These are phyloP conservation scores for Drosophila barbarae DNA, from an alignment of 2,888 invertebrate genomes.

Conservation along the genomic window DNA sequence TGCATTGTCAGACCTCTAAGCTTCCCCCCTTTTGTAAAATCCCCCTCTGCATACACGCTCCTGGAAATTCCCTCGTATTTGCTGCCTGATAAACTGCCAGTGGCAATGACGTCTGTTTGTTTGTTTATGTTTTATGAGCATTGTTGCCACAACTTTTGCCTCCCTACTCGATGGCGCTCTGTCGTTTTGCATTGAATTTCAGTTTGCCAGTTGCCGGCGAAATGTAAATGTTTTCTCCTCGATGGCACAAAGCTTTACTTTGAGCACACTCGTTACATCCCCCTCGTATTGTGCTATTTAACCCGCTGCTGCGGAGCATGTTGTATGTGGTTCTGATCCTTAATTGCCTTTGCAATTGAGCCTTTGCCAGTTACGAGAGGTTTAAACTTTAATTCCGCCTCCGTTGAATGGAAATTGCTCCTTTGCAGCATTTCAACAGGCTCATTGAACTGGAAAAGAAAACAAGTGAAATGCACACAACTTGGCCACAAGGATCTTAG, in stretches of 20 bases:
- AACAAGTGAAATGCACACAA: conserved; percentile 9
- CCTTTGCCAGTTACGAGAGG: neutral
- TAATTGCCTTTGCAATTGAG: conserved; percentile 26
- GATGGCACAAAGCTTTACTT: conserved; percentile 42
- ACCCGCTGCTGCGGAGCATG: conserved; percentile 4
- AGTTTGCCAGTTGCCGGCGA: conserved; percentile 35
- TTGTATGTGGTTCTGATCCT: conserved; percentile 6
- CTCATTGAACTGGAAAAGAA: conserved; percentile 16
- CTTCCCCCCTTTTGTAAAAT: neutral
- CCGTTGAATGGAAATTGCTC: conserved; percentile 6
- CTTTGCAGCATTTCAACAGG: neutral
- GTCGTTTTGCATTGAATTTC: conserved; percentile 51
- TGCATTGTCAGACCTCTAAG: conserved; percentile 46
- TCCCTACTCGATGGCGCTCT: conserved; percentile 9
- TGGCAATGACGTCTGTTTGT: conserved; percentile 55
- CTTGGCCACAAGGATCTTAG: neutral
- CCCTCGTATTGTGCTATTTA: conserved; percentile 18
- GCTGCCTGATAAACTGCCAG: conserved; percentile 47
- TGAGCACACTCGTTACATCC: conserved; percentile 13
- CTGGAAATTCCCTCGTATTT: conserved; percentile 7
- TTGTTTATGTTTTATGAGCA: conserved; percentile 70
- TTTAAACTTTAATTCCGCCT: conserved; percentile 8
- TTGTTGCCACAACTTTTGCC: conserved; percentile 64
- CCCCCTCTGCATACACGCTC: neutral
- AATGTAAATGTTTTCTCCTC: conserved; percentile 68